A percentile compares a stretch with the other conserved stretches of the same genome.
Conservation (phyloP, 92 coral and sea anemone genomes). For the Porites divaricata region DNA sequence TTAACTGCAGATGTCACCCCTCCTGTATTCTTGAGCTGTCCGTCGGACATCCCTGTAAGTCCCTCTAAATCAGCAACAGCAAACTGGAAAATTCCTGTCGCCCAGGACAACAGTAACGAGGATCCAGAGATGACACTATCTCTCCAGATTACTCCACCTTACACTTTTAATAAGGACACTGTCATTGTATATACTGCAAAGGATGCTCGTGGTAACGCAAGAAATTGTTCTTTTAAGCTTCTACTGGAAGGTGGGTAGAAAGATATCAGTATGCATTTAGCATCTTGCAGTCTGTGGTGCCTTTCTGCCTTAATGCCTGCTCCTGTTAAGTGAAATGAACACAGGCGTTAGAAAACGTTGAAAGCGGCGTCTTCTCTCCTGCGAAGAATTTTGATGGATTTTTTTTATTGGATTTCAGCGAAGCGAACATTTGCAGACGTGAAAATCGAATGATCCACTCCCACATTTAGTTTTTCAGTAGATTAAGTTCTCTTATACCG, state of each 20-base stretch:
- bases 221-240: conserved; percentile 38
- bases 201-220: conserved; percentile 55
- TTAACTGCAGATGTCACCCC: conserved; percentile 3
- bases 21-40: conserved; percentile 55
- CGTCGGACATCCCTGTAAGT: conserved; percentile 53
- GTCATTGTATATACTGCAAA: conserved; percentile 52
- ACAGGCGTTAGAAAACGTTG: no score
- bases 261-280: no score
- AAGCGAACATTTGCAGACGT: no score
- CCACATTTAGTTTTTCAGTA: no score
- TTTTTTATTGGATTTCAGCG: no score
- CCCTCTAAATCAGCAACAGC: conserved; percentile 30
- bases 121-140: conserved; percentile 27
- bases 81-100: conserved; percentile 62
- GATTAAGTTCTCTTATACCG: no score
- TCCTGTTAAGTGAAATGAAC: no score
- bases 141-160: conserved; percentile 57
- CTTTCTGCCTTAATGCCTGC: no score
- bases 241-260: conserved; percentile 6
- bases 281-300: no score
- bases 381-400: no score
- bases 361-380: no score
- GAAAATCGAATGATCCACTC: no score
- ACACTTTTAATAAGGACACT: conserved; percentile 24
- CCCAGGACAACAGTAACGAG: conserved; percentile 52